Conservation (phyloP, 2,888 invertebrate genomes). For the Cryptocephalus primarius region DNA sequence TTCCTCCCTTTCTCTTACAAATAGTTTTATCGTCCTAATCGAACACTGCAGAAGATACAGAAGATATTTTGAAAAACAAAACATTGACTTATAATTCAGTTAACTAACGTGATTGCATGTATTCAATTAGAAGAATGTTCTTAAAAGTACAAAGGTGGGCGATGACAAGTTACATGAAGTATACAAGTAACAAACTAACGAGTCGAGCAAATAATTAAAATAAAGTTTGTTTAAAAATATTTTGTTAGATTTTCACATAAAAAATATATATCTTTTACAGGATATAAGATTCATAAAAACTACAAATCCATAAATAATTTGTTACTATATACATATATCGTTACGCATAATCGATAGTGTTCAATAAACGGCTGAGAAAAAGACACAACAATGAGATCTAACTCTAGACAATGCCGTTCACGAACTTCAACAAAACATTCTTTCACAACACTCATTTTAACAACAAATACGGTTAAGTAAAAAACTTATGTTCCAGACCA, state of each 20-base stretch:
- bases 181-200: neutral
- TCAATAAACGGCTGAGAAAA: too few relatives aligned
- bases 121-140: too few relatives aligned
- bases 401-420: too few relatives aligned
- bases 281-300: slow-evolving; percentile 1
- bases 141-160: too few relatives aligned
- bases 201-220: slow-evolving; percentile 1
- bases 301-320: neutral
- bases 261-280: neutral
- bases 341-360: too few relatives aligned
- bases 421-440: neutral
- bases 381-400: too few relatives aligned
- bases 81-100: neutral
- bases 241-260: neutral
- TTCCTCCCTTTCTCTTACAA: neutral
- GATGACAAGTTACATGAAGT: too few relatives aligned
- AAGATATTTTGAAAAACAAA: neutral
- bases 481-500: too few relatives aligned
- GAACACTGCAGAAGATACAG: neutral
- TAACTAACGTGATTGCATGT: too few relatives aligned
- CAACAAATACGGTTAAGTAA: neutral
- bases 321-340: too few relatives aligned
- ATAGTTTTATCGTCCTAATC: too few relatives aligned
- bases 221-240: slow-evolving; percentile 2
- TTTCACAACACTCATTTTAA: neutral